A percentile compares a stretch with the other conserved stretches of the same genome.
Conservation (phyloP, 2,797 vertebrate species). For the Coregonus ussuriensis region DNA sequence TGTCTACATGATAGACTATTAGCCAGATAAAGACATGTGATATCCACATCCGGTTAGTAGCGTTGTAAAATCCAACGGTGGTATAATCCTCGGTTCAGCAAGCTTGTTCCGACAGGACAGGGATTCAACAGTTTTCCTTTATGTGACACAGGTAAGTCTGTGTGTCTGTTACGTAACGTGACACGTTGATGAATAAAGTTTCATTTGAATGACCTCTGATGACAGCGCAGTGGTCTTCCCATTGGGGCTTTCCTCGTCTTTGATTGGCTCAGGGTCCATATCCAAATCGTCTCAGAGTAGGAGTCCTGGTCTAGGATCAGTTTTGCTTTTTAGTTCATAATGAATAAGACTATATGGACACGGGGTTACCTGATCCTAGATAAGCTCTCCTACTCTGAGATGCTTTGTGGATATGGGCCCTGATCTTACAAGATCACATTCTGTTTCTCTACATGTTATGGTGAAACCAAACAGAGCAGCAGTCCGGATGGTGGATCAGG, state of each 20-base stretch:
- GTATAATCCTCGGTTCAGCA: slow-evolving; percentile 5
- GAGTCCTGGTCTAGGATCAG: too few species aligned
- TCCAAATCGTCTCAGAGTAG: background rate
- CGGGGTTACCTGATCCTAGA: too few species aligned
- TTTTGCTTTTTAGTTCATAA: too few species aligned
- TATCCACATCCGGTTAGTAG: background rate
- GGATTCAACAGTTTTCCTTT: background rate
- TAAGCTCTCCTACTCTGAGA: too few species aligned
- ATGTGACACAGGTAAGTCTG: background rate
- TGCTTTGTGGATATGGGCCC: background rate
- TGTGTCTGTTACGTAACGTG: background rate
- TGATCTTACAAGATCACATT: background rate
- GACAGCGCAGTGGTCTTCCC: background rate
- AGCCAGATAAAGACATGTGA: slow-evolving; percentile 10
- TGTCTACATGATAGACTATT: slow-evolving; percentile 15
- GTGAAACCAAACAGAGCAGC: background rate
- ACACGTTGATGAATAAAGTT: background rate
- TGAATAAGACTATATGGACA: too few species aligned
- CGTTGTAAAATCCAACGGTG: background rate
- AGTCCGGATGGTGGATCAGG: background rate
- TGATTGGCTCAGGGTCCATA: too few species aligned
- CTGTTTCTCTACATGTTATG: background rate
- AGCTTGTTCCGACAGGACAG: background rate
- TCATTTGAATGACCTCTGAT: background rate
- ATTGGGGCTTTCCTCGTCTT: background rate